A percentile compares a stretch with the other conserved stretches of the same genome.
These are phyloP conservation scores for Quadroppia sp. DNA, from an alignment of 2,888 invertebrate genomes.

Conservation along the genomic window DNA sequence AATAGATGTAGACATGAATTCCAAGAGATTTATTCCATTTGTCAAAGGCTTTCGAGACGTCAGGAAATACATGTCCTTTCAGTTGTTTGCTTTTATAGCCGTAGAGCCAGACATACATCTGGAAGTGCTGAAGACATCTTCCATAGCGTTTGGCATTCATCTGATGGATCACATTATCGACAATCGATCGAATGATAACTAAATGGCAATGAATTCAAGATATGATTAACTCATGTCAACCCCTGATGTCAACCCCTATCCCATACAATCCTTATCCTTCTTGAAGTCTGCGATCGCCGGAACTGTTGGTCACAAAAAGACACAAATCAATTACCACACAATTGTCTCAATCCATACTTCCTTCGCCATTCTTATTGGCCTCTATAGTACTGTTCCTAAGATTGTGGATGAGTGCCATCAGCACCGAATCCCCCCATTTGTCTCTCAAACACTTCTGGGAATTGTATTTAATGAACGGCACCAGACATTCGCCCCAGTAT, in stretches of 20 bases:
- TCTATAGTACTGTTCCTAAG: slow-evolving; percentile 8
- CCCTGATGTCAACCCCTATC: neutral
- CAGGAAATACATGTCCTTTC: slow-evolving; percentile 8
- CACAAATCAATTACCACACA: neutral
- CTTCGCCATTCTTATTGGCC: neutral
- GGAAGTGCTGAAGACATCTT: neutral
- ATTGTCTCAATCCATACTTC: neutral
- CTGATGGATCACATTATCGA: slow-evolving; percentile 15
- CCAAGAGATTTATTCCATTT: neutral
- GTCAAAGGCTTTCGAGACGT: slow-evolving; percentile 14
- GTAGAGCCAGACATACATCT: slow-evolving; percentile 20
- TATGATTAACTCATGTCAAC: neutral
- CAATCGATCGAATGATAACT: slow-evolving; percentile 6
- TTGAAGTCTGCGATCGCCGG: slow-evolving; percentile 4
- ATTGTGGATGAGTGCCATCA: neutral
- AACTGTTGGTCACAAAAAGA: neutral
- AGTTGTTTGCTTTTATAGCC: slow-evolving; percentile 22
- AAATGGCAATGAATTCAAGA: neutral
- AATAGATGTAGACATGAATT: neutral
- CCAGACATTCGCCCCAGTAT: slow-evolving; percentile 16
- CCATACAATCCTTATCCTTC: neutral
- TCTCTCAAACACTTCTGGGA: neutral
- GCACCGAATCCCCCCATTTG: neutral
- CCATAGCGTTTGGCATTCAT: neutral
- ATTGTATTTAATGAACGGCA: slow-evolving; percentile 13